phyloP scores from a whole-genome alignment of 1,140 invertebrate genomes.

The Drosophila nigrodunni region DNA sequence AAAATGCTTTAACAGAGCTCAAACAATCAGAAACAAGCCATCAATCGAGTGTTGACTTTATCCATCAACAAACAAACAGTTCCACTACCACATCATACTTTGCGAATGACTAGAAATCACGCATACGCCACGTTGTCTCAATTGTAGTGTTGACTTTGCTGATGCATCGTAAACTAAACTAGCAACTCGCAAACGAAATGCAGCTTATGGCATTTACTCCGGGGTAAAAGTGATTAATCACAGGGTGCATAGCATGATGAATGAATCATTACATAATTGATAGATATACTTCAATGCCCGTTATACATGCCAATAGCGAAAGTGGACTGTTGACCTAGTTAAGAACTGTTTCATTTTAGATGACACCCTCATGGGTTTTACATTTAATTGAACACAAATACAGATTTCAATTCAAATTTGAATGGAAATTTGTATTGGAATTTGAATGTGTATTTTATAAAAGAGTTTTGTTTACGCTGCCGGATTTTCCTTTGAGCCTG shows the following conservation, averaged over 20 bases:
- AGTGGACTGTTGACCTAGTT: slow-evolving; percentile 7
- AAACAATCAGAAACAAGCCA: no score
- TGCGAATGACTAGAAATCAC: background rate
- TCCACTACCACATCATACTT: background rate
- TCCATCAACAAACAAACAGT: no score
- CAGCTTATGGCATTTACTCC: background rate
- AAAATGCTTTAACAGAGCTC: no score
- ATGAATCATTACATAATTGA: slow-evolving; percentile 14
- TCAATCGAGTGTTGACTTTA: no score
- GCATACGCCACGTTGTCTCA: slow-evolving; percentile 8
- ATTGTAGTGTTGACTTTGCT: slow-evolving; percentile 7
- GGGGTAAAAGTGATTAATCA: slow-evolving; percentile 8
- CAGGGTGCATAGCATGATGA: slow-evolving; percentile 16
- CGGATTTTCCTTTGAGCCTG: slow-evolving; percentile 10
- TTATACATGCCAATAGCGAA: no score
- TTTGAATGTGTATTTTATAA: slow-evolving; percentile 8
- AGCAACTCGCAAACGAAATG: background rate
- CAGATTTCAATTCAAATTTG: slow-evolving; percentile 1
- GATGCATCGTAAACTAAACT: slow-evolving; percentile 17
- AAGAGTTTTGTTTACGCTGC: slow-evolving; percentile 12
- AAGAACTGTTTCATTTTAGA: background rate
- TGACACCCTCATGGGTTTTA: slow-evolving; percentile 13
- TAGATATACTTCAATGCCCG: no score
- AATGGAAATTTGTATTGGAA: background rate
- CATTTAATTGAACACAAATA: slow-evolving; percentile 21